phyloP scores from a whole-genome alignment of 2,113 vertebrate species.

The Sorex fumeus region DNA sequence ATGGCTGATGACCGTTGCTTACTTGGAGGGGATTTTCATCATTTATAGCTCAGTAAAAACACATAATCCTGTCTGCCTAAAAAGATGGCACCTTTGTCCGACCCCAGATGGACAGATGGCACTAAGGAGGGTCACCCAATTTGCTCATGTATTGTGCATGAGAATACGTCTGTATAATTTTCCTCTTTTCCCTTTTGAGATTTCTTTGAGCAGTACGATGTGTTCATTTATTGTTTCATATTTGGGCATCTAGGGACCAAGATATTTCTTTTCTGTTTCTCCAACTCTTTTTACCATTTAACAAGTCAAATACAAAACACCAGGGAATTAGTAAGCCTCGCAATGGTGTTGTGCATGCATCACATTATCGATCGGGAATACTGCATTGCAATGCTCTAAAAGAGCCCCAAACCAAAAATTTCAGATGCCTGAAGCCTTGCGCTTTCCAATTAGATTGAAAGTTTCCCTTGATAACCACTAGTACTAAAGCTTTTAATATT shows the following conservation, averaged over 20 bases:
- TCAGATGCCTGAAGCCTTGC: conserved; percentile 87
- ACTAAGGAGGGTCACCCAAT: conserved; percentile 66
- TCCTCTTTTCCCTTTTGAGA: conserved; percentile 78
- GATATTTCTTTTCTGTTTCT: conserved; percentile 80
- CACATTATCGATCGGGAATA: conserved; percentile 87
- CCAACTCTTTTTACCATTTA: conserved; percentile 87
- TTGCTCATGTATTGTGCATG: conserved; percentile 78
- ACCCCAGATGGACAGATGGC: conserved; percentile 63
- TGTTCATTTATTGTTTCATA: conserved; percentile 84
- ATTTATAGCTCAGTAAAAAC: conserved; percentile 72
- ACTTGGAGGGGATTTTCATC: conserved; percentile 43
- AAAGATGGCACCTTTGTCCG: conserved; percentile 80
- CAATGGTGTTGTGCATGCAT: conserved; percentile 76
- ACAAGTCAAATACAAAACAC: conserved; percentile 91
- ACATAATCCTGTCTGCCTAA: conserved; percentile 76
- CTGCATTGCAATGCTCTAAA: conserved; percentile 84
- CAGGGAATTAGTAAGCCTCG: conserved; percentile 80
- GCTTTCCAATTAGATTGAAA: conserved; percentile 91
- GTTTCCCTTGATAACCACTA: conserved; percentile 89
- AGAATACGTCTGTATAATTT: conserved; percentile 83
- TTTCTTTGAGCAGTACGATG: conserved; percentile 80
- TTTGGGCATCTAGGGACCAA: conserved; percentile 82
- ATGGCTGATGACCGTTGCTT: conserved; percentile 4
- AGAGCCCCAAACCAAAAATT: conserved; percentile 82
- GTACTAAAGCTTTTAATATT: conserved; percentile 86